Evolutionary conservation across 2,113 vertebrate genomes (phyloP).

Genomic region (Festucalex cinctus): DNA sequence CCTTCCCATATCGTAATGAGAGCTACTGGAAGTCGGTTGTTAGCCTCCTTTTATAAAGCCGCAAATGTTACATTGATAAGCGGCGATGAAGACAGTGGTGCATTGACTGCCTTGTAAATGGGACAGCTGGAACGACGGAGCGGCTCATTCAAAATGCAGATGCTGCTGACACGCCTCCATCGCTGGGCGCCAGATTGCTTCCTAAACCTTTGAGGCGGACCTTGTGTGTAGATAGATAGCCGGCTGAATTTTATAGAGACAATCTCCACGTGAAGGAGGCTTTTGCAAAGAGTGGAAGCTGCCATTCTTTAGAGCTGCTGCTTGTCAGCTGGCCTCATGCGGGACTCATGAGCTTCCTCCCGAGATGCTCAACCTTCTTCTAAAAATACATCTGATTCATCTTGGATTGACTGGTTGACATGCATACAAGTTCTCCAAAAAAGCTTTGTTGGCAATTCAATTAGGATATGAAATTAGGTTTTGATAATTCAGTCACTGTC

Average conservation of each 20-base stretch:
- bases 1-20: neutral
- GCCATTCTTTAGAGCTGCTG: constrained; percentile 30
- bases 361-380: constrained; percentile 18
- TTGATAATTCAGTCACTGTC: neutral
- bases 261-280: constrained; percentile 3
- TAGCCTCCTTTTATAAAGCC: neutral
- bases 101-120: neutral
- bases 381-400: constrained; percentile 47
- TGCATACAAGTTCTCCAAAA: neutral
- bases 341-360: constrained; percentile 51
- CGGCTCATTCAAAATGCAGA: constrained; percentile 8
- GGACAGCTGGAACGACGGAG: constrained; percentile 1
- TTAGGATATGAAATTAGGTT: neutral
- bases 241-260: neutral
- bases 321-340: constrained; percentile 50
- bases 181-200: neutral
- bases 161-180: constrained; percentile 1
- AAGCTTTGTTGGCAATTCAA: neutral
- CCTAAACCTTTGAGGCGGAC: neutral
- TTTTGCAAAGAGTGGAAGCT: constrained; percentile 23
- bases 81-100: constrained; percentile 1
- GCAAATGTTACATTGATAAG: constrained; percentile 1
- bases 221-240: neutral
- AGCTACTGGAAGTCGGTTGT: neutral
- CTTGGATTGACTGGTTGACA: neutral